A percentile compares a stretch with the other conserved stretches of the same genome.
These are phyloP conservation scores for Neotoma lepida DNA, from an alignment of 2,113 vertebrate species.

Conservation along the genomic window DNA sequence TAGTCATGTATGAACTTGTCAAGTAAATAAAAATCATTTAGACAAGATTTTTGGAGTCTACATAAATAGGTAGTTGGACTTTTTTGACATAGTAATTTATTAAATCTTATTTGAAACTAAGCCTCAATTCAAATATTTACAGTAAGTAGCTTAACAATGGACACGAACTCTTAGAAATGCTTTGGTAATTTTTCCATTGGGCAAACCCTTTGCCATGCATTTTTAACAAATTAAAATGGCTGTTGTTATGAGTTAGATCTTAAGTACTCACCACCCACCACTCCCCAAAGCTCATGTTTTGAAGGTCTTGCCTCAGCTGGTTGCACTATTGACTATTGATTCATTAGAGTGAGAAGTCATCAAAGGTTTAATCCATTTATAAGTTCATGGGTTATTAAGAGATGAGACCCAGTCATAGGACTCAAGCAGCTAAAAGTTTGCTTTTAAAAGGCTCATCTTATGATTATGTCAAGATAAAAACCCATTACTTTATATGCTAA, in stretches of 20 bases:
- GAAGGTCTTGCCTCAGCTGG: neutral
- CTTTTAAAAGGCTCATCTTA: neutral
- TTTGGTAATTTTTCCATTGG: neutral
- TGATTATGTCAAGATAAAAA: neutral
- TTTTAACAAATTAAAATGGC: neutral
- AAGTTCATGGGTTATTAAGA: neutral
- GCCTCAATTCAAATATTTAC: neutral
- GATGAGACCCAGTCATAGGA: neutral
- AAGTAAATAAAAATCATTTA: neutral
- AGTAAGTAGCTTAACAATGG: neutral
- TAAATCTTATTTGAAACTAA: slow-evolving; percentile 1
- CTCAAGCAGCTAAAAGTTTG: neutral
- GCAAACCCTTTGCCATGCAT: neutral
- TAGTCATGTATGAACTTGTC: neutral
- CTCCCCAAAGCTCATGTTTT: neutral
- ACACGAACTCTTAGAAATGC: neutral
- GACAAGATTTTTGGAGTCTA: neutral
- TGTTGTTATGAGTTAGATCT: neutral
- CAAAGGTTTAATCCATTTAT: neutral
- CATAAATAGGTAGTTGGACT: neutral
- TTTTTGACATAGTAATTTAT: neutral
- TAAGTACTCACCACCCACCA: neutral
- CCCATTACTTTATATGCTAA: neutral
- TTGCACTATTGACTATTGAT: neutral
- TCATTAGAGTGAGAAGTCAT: neutral